Evolutionary conservation across 2,797 vertebrate genomes (phyloP), one percentile per base, ranked within the genome.

Genomic region (Pipistrellus kuhlii): DNA sequence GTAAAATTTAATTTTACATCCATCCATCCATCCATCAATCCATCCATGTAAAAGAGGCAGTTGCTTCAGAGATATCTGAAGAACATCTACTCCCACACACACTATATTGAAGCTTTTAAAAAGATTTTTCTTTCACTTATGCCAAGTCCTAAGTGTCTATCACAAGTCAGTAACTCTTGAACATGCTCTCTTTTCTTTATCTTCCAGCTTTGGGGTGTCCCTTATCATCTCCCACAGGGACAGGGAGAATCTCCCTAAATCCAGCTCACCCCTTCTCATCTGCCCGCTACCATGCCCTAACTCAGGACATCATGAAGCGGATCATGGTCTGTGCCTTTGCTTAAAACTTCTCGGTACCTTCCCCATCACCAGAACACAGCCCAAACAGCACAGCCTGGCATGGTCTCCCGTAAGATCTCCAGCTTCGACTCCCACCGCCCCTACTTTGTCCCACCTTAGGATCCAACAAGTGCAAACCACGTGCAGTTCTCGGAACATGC

Each of bases 1-100:
- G 51, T 32, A 69, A 11, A 94, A 75, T 55, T 78, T 90, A 90
- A 87, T n/a, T 89, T 59, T n/a, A 5, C 21, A n/a, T 69, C 6
- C 71, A 27, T 77, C 32, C n/a, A 35, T 18, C 18, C 15, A 53
- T 35, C 6, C 71, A 27, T 77, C 32, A 27, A 35, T 18, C 18
- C 15, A 53, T n/a, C 59, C 12, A 59, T 62, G 12, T 30, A 6
- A n/a, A 46, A 46, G 38, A 82, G 78, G 27, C 41, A 55, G 53
- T 23, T 55, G 53, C 53, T 55, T 55, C 53, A 55, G 3, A 55
- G 20, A 55, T 55, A 8, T 55, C 53, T 55, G 8, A 55, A 55
- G 53, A 55, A 20, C 53, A 55, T 55, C 53, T 55, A 23, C 20
- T 18, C 53, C 2, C 53, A 53, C 20, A 66, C 48, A 38, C 10